A percentile compares a stretch with the other conserved stretches of the same genome.
Evolutionary conservation across 2,113 vertebrate species (phyloP).

Genomic region (Neoarius graeffei): DNA sequence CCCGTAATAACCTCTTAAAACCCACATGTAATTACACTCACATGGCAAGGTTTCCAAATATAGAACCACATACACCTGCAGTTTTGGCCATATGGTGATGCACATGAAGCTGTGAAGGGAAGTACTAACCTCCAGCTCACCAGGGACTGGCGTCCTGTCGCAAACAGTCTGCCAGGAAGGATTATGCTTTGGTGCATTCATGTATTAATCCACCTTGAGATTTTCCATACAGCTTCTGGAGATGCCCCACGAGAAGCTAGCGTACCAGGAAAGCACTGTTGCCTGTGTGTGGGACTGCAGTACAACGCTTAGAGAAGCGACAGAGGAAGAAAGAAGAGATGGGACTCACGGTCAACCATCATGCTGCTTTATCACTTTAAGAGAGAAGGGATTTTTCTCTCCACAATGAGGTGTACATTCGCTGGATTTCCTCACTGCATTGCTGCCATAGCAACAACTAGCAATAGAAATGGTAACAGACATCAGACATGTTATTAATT

Average conservation of each 20-base stretch:
- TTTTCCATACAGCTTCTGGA: constrained; percentile 38
- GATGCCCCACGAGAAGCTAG: constrained; percentile 24
- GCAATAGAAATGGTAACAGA: constrained; percentile 9
- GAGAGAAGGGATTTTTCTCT: not conserved
- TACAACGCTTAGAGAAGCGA: not conserved
- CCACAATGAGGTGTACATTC: not conserved
- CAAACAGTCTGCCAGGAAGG: not conserved
- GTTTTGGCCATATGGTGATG: constrained; percentile 24
- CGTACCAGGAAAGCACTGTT: constrained; percentile 43
- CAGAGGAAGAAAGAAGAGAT: constrained; percentile 18
- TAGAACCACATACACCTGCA: not conserved
- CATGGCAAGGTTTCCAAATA: constrained; percentile 30
- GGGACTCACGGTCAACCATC: not conserved
- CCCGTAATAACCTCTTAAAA: not conserved
- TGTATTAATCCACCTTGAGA: constrained; percentile 34
- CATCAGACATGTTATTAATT: not conserved
- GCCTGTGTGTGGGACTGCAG: constrained; percentile 47
- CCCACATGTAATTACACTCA: constrained; percentile 4
- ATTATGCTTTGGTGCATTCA: constrained; percentile 25
- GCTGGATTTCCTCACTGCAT: not conserved
- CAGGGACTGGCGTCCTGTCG: constrained; percentile 18
- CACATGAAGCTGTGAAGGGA: constrained; percentile 31
- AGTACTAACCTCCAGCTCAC: constrained; percentile 30
- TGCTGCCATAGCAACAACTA: constrained; percentile 26
- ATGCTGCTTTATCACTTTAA: constrained; percentile 16